Evolutionary conservation across 1,140 invertebrate genomes (phyloP).

Genomic region (Conopomorpha cramerella): DNA sequence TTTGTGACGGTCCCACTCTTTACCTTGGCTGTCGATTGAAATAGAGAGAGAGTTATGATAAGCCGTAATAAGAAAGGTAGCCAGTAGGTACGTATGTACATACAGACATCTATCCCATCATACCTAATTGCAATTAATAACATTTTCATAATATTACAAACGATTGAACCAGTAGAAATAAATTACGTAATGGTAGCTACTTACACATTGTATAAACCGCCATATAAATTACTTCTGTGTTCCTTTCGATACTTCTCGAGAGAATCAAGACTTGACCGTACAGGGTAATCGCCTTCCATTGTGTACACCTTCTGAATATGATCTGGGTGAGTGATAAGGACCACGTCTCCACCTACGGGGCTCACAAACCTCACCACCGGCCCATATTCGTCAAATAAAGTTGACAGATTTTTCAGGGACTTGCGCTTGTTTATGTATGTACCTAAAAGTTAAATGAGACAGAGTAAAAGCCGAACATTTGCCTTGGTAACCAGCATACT

Average conservation of each 20-base stretch:
- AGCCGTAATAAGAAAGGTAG: too few species aligned
- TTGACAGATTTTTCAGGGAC: conserved; percentile 48
- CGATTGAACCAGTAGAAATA: too few species aligned
- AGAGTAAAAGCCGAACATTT: conserved; percentile 7
- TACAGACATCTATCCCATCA: background rate
- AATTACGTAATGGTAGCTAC: too few species aligned
- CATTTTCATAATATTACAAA: conserved; percentile 5
- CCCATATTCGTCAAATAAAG: conserved; percentile 66
- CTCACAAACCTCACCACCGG: conserved; percentile 66
- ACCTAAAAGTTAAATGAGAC: too few species aligned
- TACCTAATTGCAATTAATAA: conserved; percentile 5
- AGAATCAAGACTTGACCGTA: conserved; percentile 64
- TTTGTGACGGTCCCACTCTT: conserved; percentile 63
- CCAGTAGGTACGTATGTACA: background rate
- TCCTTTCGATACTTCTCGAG: conserved; percentile 65
- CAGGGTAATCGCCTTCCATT: conserved; percentile 62
- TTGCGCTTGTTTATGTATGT: conserved; percentile 31
- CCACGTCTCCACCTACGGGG: conserved; percentile 63
- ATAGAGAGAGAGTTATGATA: too few species aligned
- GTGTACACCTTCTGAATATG: conserved; percentile 64
- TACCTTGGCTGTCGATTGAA: conserved; percentile 42
- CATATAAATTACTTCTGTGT: conserved; percentile 56
- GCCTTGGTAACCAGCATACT: background rate
- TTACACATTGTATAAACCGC: conserved; percentile 64
- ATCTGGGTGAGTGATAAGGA: conserved; percentile 64